Evolutionary conservation across 2,888 invertebrate genomes (phyloP), one percentile per base, ranked within the genome.

Genomic region (Dasypogon diadema): DNA sequence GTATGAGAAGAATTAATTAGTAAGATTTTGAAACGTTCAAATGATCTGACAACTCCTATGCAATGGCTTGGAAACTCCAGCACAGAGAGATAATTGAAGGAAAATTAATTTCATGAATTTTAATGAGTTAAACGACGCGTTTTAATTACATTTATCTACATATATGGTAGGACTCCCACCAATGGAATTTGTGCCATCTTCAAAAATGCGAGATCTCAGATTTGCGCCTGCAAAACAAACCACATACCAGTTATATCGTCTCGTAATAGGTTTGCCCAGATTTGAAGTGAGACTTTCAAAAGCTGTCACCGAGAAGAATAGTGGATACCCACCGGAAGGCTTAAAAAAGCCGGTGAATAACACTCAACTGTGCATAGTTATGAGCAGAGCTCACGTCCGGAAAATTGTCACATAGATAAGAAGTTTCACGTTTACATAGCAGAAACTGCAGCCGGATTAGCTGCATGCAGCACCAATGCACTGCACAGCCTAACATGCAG

Each of bases 371-470:
- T 12, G 37, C 60, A 30, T 16, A 42, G 12, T 12, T 42, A 60
- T 8, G n/a, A 26, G 60, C 34, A 18, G 60, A 37, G 16, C 2
- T 60, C 18, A 34, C 60, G 42, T 60, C 37, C 60, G 60, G 60
- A 60, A 60, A 37, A 60, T 34, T 60, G 60, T 60, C 60, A 37
- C 42, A 60, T 37, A 60, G 37, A 37, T 60, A 60, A 60, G 60
- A 60, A 16, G 21, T 21, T 42, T 0, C 60, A n/a, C 21, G 60
- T 60, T 18, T 21, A 0, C 30, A 6, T 2, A 16, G 26, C 14
- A 34, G 24, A 21, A 14, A 22, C 24, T 14, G 16, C 1, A 30
- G 34, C 30, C 58, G 58, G 58, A 58, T 58, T 58, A 58, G 58
- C 42, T 42, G 42, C 42, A 12, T 30, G 34, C 34, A 30, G 8